These are phyloP conservation scores for Gymnothorax reevesii DNA, from an alignment of 2,797 vertebrate species.

Conservation along the genomic window DNA sequence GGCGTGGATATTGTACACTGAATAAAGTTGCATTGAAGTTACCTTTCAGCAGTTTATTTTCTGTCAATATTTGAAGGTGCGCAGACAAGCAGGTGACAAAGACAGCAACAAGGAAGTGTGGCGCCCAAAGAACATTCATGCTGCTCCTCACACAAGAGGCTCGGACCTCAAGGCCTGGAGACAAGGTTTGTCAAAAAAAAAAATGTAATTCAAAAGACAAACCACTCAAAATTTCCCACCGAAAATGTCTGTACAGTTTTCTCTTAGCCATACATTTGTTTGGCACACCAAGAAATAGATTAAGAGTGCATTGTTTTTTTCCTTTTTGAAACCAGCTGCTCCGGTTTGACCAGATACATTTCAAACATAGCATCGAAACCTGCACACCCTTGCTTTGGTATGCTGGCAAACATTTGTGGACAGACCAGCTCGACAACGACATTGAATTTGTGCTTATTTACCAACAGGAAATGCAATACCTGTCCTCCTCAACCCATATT, in stretches of 20 bases:
- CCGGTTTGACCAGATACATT: slow-evolving; percentile 51
- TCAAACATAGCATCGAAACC: background rate
- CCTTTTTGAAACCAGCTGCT: slow-evolving; percentile 32
- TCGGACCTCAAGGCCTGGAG: background rate
- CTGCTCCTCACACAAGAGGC: background rate
- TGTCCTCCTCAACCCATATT: background rate
- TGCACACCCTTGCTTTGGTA: background rate
- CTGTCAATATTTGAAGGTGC: background rate
- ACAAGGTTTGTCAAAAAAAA: background rate
- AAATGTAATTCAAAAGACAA: background rate
- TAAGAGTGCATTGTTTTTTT: background rate
- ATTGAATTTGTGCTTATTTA: background rate
- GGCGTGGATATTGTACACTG: background rate
- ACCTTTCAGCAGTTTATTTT: background rate
- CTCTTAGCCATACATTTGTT: background rate
- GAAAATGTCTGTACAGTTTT: background rate
- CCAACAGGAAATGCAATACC: background rate
- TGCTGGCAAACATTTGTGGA: background rate
- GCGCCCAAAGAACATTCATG: background rate
- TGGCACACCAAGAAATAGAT: background rate
- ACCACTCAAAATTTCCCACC: background rate
- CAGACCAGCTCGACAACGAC: slow-evolving; percentile 12
- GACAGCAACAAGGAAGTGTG: background rate
- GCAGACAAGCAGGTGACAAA: background rate
- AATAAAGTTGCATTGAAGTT: background rate